Conservation (phyloP, 2,888 invertebrate species). For the Copidosoma aretas region DNA sequence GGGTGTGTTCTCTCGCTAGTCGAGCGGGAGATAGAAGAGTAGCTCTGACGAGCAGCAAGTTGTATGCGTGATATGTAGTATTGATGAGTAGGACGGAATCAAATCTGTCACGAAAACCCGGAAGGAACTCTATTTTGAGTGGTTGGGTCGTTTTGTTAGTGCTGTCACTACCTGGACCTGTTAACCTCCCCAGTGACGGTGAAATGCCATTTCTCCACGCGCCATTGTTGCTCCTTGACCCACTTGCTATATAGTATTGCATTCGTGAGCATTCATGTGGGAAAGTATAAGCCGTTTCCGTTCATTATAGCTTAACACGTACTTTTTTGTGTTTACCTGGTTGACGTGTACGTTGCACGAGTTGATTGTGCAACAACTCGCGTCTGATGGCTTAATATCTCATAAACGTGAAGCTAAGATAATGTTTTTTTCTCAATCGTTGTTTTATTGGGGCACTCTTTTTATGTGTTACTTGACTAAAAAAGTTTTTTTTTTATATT, state of each 20-base stretch:
- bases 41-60: no score
- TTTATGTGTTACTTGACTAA: background rate
- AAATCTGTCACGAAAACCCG: conserved; percentile 1
- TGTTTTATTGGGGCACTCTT: background rate
- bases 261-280: conserved; percentile 14
- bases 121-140: conserved; percentile 19
- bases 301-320: background rate
- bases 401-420: background rate
- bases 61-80: background rate
- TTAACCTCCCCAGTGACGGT: conserved; percentile 10
- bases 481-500: no score
- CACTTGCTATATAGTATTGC: conserved; percentile 11
- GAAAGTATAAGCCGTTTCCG: conserved; percentile 33
- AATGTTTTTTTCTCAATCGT: background rate
- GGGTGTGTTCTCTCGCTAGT: conserved; percentile 28
- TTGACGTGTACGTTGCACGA: background rate
- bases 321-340: background rate
- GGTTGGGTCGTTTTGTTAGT: background rate
- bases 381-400: background rate
- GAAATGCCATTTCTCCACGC: background rate
- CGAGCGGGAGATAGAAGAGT: background rate
- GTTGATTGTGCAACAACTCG: background rate
- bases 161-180: conserved; percentile 22
- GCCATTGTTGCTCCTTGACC: background rate
- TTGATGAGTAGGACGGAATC: conserved; percentile 1